Evolutionary conservation across 2,113 vertebrate species (phyloP).

Genomic region (Charina bottae): DNA sequence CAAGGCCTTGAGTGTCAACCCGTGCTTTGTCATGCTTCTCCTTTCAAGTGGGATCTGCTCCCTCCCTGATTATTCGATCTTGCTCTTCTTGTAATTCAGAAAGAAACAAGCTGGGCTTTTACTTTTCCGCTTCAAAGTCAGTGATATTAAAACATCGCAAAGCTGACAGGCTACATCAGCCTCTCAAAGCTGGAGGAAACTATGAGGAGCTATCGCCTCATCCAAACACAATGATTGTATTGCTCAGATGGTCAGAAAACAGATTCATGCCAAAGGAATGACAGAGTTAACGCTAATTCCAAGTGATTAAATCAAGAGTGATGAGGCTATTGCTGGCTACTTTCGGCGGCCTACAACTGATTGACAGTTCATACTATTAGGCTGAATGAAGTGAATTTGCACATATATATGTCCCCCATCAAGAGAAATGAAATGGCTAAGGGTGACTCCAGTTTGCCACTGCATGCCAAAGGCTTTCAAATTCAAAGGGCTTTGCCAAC

Average conservation of each 20-base stretch:
- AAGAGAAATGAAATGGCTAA: constrained; percentile 66
- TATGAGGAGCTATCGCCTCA: constrained; percentile 40
- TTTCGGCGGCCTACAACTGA: constrained; percentile 59
- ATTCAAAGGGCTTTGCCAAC: constrained; percentile 50
- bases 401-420: constrained; percentile 61
- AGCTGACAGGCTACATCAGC: constrained; percentile 59
- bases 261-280: constrained; percentile 59
- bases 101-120: background rate
- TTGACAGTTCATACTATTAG: constrained; percentile 59
- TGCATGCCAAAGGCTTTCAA: constrained; percentile 37
- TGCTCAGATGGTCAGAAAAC: constrained; percentile 63
- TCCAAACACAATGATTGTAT: constrained; percentile 37
- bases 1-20: background rate
- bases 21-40: background rate
- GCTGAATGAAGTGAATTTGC: constrained; percentile 64
- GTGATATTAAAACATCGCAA: constrained; percentile 58
- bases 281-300: constrained; percentile 60
- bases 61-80: background rate
- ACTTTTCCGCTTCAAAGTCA: constrained; percentile 4
- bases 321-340: constrained; percentile 43
- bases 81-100: background rate
- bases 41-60: background rate
- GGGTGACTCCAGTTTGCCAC: constrained; percentile 56
- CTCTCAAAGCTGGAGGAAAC: constrained; percentile 57
- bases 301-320: constrained; percentile 63